Conservation (phyloP, 2,113 vertebrate genomes). For the Copsychus sechellarum region DNA sequence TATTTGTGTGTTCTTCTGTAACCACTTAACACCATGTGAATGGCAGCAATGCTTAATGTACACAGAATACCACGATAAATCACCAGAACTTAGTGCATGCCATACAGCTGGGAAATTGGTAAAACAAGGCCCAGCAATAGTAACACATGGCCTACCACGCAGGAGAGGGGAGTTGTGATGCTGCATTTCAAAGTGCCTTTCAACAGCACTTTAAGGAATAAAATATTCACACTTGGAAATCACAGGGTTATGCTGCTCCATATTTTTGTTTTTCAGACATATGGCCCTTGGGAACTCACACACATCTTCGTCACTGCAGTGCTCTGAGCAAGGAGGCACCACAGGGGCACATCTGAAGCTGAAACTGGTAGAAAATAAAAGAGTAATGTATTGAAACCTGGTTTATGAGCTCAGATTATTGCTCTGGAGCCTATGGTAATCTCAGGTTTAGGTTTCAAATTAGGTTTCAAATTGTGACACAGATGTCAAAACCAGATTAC, state of each 20-base stretch:
- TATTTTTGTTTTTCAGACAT: not conserved
- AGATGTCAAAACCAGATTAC: not conserved
- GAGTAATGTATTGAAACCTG: not conserved
- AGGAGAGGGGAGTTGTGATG: not conserved
- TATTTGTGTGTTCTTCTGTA: slow-evolving; percentile 22
- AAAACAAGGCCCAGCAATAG: slow-evolving; percentile 11
- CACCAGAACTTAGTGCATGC: slow-evolving; percentile 7
- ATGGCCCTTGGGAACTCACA: not conserved
- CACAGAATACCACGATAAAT: slow-evolving; percentile 32
- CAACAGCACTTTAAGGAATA: slow-evolving; percentile 20
- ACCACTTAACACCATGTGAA: slow-evolving; percentile 37
- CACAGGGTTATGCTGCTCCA: not conserved
- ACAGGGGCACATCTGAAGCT: not conserved
- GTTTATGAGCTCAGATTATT: not conserved
- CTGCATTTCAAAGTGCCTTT: slow-evolving; percentile 14
- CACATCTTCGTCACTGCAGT: not conserved
- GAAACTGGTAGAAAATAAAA: not conserved
- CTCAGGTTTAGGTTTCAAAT: not conserved
- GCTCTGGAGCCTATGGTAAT: not conserved
- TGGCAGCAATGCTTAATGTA: not conserved
- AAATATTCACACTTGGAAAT: slow-evolving; percentile 47
- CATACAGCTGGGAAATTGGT: slow-evolving; percentile 27
- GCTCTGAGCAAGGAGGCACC: not conserved
- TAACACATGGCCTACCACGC: slow-evolving; percentile 13
- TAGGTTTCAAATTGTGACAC: not conserved